A percentile compares a stretch with the other conserved stretches of the same genome.
phyloP scores from a whole-genome alignment of 92 coral and sea anemone species.

The Palythoa heliodiscus region DNA sequence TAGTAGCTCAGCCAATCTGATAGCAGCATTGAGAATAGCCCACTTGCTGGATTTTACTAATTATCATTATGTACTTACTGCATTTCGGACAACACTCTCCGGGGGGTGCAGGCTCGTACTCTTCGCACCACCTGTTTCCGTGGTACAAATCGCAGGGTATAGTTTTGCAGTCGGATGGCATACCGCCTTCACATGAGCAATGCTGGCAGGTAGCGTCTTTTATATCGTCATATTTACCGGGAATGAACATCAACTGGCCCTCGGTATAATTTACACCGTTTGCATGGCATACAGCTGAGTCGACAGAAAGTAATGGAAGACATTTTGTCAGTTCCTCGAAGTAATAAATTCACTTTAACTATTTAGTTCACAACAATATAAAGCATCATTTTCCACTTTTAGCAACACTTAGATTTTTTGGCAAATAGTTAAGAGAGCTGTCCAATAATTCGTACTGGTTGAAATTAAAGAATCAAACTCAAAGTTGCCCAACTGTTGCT shows the following conservation, averaged over 20 bases:
- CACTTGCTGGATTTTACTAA: too few relatives aligned
- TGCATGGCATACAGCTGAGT: constrained; percentile 22
- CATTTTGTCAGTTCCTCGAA: too few relatives aligned
- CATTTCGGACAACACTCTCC: constrained; percentile 29
- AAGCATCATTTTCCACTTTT: too few relatives aligned
- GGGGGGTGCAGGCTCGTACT: constrained; percentile 11
- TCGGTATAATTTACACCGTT: constrained; percentile 8
- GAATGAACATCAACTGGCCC: background rate
- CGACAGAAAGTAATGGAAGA: background rate
- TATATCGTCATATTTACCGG: background rate
- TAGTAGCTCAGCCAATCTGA: too few relatives aligned
- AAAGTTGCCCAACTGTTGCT: too few relatives aligned
- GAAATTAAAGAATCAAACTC: too few relatives aligned
- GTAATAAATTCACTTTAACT: too few relatives aligned
- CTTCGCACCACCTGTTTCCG: constrained; percentile 2
- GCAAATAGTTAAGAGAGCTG: too few relatives aligned
- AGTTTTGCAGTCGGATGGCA: background rate
- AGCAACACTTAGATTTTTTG: too few relatives aligned
- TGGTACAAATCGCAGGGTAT: background rate
- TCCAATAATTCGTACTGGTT: too few relatives aligned
- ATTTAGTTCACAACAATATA: too few relatives aligned
- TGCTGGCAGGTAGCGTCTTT: background rate
- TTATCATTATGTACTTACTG: background rate
- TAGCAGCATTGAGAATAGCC: too few relatives aligned
- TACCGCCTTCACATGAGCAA: constrained; percentile 14